Evolutionary conservation across 2,888 invertebrate genomes (phyloP).

Genomic region (Tanytarsus gracilentus): DNA sequence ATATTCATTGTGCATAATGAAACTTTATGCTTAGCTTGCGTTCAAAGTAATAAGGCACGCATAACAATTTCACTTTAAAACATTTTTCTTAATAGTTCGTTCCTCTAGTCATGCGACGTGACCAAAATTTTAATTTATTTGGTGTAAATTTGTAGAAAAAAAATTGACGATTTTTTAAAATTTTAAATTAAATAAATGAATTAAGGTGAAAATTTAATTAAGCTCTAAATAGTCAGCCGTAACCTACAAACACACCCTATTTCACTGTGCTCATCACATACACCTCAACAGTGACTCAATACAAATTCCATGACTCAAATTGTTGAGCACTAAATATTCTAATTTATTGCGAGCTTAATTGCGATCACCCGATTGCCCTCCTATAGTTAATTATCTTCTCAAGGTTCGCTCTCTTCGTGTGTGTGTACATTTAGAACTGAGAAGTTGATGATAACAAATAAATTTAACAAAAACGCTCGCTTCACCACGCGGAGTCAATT

Average conservation of each 20-base stretch:
- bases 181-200: too few relatives aligned
- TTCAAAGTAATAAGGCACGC: conserved; percentile 18
- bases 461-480: background rate
- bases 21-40: conserved; percentile 27
- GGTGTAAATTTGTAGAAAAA: too few relatives aligned
- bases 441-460: conserved; percentile 4
- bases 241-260: too few relatives aligned
- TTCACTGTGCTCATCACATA: too few relatives aligned
- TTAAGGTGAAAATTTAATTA: too few relatives aligned
- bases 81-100: background rate
- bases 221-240: too few relatives aligned
- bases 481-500: background rate
- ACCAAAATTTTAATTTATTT: conserved; percentile 4
- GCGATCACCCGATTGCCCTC: background rate
- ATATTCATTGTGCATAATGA: conserved; percentile 9
- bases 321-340: conserved; percentile 5
- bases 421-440: background rate
- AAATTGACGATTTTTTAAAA: too few relatives aligned
- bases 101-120: conserved; percentile 1
- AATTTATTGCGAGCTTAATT: conserved; percentile 8
- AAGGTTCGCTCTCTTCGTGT: background rate
- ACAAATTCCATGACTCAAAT: too few relatives aligned
- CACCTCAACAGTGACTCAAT: too few relatives aligned
- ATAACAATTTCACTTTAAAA: conserved; percentile 9
- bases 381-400: background rate